phyloP scores from a whole-genome alignment of 2,797 vertebrate species.

The Alcedo quadribrachys region DNA sequence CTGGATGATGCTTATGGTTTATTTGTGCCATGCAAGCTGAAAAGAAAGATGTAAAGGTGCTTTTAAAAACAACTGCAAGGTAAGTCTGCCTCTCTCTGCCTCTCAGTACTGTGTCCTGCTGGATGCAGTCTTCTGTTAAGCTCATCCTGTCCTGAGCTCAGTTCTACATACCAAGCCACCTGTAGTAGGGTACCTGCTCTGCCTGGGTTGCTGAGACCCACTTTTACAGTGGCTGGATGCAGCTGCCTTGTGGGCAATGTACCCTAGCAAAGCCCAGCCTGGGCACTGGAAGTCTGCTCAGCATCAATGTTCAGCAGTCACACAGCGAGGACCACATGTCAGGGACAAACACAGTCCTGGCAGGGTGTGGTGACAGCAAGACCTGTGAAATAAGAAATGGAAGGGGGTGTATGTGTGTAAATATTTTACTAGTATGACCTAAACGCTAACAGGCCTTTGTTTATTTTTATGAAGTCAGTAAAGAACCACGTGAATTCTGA shows the following conservation, averaged over 20 bases:
- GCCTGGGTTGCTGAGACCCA: not conserved
- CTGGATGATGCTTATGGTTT: not conserved
- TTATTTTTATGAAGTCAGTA: slow-evolving; percentile 38
- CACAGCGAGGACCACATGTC: accelerated
- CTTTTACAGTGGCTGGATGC: not conserved
- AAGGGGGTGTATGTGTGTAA: not conserved
- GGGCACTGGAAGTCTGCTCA: not conserved
- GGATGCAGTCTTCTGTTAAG: not conserved
- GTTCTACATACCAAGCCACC: not conserved
- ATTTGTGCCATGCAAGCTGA: not conserved
- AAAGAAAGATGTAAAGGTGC: slow-evolving; percentile 5
- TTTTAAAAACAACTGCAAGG: slow-evolving; percentile 28
- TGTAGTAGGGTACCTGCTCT: not conserved
- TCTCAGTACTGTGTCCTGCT: not conserved
- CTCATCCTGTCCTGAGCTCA: not conserved
- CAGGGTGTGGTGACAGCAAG: not conserved
- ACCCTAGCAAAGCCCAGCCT: not conserved
- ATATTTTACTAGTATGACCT: slow-evolving; percentile 38
- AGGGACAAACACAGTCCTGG: not conserved
- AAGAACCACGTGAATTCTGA: not conserved
- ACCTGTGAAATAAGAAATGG: accelerated
- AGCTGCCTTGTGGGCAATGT: not conserved
- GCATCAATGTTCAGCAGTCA: accelerated
- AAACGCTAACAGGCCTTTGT: not conserved
- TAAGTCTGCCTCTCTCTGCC: not conserved